Evolutionary conservation across 2,888 invertebrate species (phyloP).

Genomic region (Tanypteryx hageni): DNA sequence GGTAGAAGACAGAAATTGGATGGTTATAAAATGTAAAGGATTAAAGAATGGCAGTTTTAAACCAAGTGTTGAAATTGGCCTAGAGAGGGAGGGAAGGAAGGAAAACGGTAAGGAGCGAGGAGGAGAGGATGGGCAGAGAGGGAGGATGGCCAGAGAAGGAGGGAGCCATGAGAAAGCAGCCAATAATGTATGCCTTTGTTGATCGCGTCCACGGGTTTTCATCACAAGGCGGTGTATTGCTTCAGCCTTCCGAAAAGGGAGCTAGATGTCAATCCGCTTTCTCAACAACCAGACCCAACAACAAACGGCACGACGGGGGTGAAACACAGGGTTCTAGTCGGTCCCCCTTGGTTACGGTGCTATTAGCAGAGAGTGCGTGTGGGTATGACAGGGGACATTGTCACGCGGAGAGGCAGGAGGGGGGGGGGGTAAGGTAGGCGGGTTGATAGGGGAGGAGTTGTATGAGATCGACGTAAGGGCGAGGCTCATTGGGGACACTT

Average conservation of each 20-base stretch:
- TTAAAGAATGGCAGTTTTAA: no score
- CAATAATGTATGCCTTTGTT: conserved; percentile 17
- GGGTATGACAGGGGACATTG: neutral
- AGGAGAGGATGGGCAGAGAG: no score
- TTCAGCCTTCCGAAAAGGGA: neutral
- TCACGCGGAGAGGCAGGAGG: neutral
- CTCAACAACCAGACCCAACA: neutral
- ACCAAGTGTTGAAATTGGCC: no score
- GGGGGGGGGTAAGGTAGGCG: neutral
- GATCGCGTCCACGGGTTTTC: neutral
- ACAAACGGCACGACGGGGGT: neutral
- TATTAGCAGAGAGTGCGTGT: neutral
- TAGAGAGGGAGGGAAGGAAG: neutral
- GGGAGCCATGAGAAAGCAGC: neutral
- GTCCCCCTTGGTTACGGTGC: neutral
- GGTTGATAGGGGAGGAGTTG: neutral
- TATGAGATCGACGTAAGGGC: neutral
- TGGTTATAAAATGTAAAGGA: no score
- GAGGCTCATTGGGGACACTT: conserved; percentile 54
- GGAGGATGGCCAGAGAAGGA: neutral
- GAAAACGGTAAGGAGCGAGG: neutral
- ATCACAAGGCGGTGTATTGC: neutral
- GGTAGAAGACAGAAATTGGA: no score
- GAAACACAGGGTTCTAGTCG: neutral
- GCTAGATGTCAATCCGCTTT: neutral